Base-by-base conservation (phyloP, 1,140 invertebrate species). In the Ips nitidus region DNA sequence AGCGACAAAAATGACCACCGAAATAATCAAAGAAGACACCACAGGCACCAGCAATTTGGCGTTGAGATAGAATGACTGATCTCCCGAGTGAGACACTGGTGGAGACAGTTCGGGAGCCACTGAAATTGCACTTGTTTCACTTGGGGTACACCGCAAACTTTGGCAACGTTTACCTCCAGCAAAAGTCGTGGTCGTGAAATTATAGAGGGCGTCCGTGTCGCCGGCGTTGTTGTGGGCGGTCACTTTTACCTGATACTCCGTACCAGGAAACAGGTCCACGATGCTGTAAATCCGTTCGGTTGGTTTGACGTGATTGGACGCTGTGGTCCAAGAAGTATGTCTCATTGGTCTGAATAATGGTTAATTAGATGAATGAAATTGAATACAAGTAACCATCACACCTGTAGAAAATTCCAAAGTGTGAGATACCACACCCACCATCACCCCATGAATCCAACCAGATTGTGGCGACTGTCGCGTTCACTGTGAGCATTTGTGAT, bases 171-270 rank as follows among this genome's bases (percentile, higher is more conserved):
- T 79, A 91, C 91, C 88, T 80, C 89, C 91, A 75, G 87, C 86
- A 37, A 88, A 81, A 1, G 89, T 91, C 52, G 92, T 85, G 2
- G 92, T 94, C 41, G 91, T 90, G 80, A 94, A 92, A 81, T 94
- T 92, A 77, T 97, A 95, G n/a, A 93, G 83, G 0, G 91, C 91
- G 50, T 91, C 88, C 0, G 92, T 93, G 55, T 91, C 91, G 0
- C 96, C 96, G 0, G 95, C 95, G 79, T 95, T 94, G 80, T 97
- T 98, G 80, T 94, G 89, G 0, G 95, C 95, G 0, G 91, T 93
- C 57, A 97, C 90, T 70, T 89, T 87, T 41, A 98, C 85, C 71
- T 92, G 89, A 80, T 98, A 97, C 76, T 90, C 90, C 0, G 92
- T 93, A n/a, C 89, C 92, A 0, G 94, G 90, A 43, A 87, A 86